Conservation (phyloP, 2,113 vertebrate genomes). For the Sitta europaea region DNA sequence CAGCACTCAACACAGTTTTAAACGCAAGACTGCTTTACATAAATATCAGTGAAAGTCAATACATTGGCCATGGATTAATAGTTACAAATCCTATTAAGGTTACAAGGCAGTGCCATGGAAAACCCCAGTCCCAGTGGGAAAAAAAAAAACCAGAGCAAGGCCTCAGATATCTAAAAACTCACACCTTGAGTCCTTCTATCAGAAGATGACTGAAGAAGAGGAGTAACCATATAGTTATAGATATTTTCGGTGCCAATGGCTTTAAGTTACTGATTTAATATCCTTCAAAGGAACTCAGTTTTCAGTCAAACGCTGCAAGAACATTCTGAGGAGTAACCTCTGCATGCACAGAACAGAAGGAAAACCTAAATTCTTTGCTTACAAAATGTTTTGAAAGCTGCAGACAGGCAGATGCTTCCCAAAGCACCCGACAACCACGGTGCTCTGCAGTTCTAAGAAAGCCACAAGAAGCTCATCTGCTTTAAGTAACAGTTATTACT, state of each 20-base stretch:
- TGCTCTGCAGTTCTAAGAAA: conserved; percentile 28
- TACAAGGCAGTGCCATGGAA: neutral
- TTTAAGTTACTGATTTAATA: neutral
- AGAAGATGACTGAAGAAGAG: neutral
- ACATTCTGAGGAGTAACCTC: neutral
- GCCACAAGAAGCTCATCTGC: conserved; percentile 68
- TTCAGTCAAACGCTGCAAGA: neutral
- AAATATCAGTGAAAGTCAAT: neutral
- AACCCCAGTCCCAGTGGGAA: neutral
- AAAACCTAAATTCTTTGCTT: conserved; percentile 14
- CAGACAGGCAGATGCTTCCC: conserved; percentile 41
- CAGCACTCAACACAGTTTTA: fast-evolving
- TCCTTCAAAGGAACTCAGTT: neutral
- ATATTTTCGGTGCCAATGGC: neutral
- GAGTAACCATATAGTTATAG: neutral
- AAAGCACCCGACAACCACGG: neutral
- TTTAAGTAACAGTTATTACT: conserved; percentile 76
- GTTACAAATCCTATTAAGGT: neutral
- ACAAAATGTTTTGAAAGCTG: conserved; percentile 39
- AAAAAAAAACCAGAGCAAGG: neutral
- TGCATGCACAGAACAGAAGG: neutral
- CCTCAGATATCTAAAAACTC: neutral
- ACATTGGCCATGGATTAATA: neutral
- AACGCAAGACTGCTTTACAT: neutral
- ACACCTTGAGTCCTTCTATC: neutral